Evolutionary conservation across 2,888 invertebrate genomes (phyloP).

Genomic region (Netelia virgata): DNA sequence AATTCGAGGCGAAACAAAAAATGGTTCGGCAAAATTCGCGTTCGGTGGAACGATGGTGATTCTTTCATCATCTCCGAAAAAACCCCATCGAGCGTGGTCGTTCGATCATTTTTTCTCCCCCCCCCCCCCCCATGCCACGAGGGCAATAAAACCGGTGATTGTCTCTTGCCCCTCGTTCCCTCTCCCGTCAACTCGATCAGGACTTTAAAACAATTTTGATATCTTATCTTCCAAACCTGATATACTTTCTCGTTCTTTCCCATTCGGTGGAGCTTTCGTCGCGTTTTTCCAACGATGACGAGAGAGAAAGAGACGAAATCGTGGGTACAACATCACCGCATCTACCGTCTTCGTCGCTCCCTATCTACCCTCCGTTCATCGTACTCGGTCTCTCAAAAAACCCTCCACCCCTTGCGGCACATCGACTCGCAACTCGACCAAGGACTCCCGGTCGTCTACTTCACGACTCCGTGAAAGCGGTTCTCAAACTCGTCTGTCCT

Average conservation of each 20-base stretch:
- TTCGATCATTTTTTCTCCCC: constrained; percentile 27
- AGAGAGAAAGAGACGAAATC: constrained; percentile 13
- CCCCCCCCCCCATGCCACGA: not conserved
- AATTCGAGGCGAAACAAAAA: not conserved
- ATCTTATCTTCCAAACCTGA: constrained; percentile 71
- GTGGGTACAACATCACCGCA: constrained; percentile 10
- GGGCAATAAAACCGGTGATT: constrained; percentile 43
- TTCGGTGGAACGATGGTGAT: not conserved
- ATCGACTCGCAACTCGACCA: constrained; percentile 38
- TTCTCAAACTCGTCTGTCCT: constrained; percentile 55
- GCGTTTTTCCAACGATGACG: constrained; percentile 32
- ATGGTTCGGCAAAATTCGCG: not conserved
- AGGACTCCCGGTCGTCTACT: constrained; percentile 65
- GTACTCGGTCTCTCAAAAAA: constrained; percentile 1
- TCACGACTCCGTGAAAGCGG: constrained; percentile 67
- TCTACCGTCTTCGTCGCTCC: constrained; percentile 29
- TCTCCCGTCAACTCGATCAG: constrained; percentile 75
- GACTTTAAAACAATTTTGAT: constrained; percentile 79
- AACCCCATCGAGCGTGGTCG: not conserved
- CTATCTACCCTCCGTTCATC: constrained; percentile 16
- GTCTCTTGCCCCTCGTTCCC: constrained; percentile 12
- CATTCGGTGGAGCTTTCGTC: constrained; percentile 25
- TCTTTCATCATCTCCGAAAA: constrained; percentile 18
- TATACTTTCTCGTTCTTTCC: constrained; percentile 49
- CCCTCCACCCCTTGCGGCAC: constrained; percentile 32